Percentiles rank a stretch among this genome's conserved stretches.
These are phyloP conservation scores for Ganaspis sp. DNA, from an alignment of 1,140 invertebrate species.

Conservation along the genomic window DNA sequence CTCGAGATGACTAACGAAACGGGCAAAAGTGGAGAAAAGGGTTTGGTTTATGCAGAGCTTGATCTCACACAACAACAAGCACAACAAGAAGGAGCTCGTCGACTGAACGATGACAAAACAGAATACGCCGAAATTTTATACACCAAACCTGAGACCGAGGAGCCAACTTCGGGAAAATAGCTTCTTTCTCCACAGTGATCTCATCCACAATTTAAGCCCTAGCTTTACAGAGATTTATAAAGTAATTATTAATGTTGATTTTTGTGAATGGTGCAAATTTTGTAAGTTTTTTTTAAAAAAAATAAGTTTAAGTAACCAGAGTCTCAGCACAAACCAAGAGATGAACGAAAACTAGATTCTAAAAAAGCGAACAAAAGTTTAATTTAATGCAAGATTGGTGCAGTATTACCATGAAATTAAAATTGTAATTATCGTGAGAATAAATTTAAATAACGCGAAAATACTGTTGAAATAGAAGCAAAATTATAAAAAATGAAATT, in stretches of 20 bases:
- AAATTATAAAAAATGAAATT: too few species aligned
- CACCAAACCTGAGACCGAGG: conserved; percentile 67
- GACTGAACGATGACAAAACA: conserved; percentile 75
- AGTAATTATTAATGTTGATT: background rate
- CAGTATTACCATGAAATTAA: background rate
- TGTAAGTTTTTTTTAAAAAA: background rate
- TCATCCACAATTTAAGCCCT: background rate
- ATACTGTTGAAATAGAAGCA: too few species aligned
- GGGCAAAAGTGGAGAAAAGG: conserved; percentile 62
- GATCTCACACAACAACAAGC: conserved; percentile 72
- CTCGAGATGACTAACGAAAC: conserved; percentile 45
- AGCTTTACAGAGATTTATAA: conserved; percentile 7
- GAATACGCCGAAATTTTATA: conserved; percentile 78
- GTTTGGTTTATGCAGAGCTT: conserved; percentile 77
- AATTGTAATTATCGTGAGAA: too few species aligned
- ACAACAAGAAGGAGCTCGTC: conserved; percentile 63
- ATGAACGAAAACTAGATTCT: background rate
- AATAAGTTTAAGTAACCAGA: background rate
- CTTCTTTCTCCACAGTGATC: background rate
- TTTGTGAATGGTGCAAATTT: conserved; percentile 24
- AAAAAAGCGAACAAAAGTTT: background rate
- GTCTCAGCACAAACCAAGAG: conserved; percentile 7
- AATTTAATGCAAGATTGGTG: background rate
- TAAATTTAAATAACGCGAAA: too few species aligned
- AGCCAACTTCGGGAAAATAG: conserved; percentile 58